These are phyloP conservation scores for Listronotus oregonensis DNA, from an alignment of 1,140 invertebrate species.

Conservation along the genomic window DNA sequence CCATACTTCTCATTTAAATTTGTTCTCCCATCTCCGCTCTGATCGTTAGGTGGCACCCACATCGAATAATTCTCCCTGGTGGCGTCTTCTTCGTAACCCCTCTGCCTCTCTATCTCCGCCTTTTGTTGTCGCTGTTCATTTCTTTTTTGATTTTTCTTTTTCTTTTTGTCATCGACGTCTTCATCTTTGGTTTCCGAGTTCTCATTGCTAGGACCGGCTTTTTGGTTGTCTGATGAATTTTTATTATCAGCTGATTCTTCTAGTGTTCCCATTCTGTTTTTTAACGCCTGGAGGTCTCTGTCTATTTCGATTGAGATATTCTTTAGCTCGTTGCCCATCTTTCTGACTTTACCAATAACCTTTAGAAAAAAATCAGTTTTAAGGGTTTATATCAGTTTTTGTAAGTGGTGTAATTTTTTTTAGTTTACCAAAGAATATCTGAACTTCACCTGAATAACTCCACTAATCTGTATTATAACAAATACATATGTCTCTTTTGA, in stretches of 20 bases:
- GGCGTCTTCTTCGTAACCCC: slow-evolving; percentile 59
- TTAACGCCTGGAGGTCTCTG: slow-evolving; percentile 19
- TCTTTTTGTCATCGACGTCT: slow-evolving; percentile 34
- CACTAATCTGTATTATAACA: too few relatives aligned
- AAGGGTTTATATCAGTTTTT: too few relatives aligned
- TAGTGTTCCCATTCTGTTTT: neutral
- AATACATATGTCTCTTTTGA: too few relatives aligned
- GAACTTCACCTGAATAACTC: too few relatives aligned
- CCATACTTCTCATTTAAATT: slow-evolving; percentile 73
- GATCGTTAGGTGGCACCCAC: slow-evolving; percentile 77
- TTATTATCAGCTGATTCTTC: neutral
- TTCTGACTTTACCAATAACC: slow-evolving; percentile 28
- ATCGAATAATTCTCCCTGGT: slow-evolving; percentile 69
- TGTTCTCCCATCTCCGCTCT: slow-evolving; percentile 80
- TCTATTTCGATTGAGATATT: slow-evolving; percentile 36
- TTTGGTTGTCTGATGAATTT: neutral
- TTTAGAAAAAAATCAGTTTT: slow-evolving; percentile 5
- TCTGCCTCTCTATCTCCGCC: slow-evolving; percentile 55
- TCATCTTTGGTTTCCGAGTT: neutral
- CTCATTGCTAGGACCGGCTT: neutral
- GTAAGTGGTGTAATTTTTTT: too few relatives aligned
- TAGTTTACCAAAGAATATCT: too few relatives aligned
- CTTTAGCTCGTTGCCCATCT: slow-evolving; percentile 36
- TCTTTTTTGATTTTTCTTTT: slow-evolving; percentile 49
- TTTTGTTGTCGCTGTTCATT: slow-evolving; percentile 51